These are phyloP conservation scores for Perca schrenkii DNA, from an alignment of 2,113 vertebrate genomes.

Conservation along the genomic window DNA sequence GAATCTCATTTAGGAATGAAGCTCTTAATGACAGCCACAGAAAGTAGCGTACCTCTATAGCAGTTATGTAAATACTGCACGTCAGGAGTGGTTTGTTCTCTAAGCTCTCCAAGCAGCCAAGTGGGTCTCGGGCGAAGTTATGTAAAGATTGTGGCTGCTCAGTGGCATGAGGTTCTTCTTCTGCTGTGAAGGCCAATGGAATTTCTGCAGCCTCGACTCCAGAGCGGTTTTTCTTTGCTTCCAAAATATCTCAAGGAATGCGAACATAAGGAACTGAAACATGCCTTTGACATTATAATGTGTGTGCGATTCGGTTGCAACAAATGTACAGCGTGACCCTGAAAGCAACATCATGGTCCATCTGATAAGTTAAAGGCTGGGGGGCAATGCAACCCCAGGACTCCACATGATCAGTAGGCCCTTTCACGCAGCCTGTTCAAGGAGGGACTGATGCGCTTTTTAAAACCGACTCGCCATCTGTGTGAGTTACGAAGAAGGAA, in stretches of 20 bases:
- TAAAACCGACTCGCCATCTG: no score
- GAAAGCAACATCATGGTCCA: not conserved
- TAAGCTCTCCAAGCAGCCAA: slow-evolving; percentile 38
- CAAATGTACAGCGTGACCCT: slow-evolving; percentile 33
- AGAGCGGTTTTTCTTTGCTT: slow-evolving; percentile 60
- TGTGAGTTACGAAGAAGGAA: no score
- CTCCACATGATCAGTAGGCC: not conserved
- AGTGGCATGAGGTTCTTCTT: slow-evolving; percentile 49
- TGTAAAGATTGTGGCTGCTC: slow-evolving; percentile 71
- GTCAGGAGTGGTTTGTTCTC: slow-evolving; percentile 58
- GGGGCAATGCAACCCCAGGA: not conserved
- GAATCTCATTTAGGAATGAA: slow-evolving; percentile 21
- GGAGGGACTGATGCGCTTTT: no score
- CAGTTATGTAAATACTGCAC: slow-evolving; percentile 53
- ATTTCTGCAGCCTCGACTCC: slow-evolving; percentile 59
- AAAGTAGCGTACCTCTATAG: slow-evolving; percentile 57
- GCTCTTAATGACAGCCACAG: slow-evolving; percentile 36
- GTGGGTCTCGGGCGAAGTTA: slow-evolving; percentile 63
- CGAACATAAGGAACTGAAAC: slow-evolving; percentile 51
- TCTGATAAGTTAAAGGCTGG: slow-evolving; percentile 7
- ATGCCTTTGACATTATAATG: slow-evolving; percentile 35
- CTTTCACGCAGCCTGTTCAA: no score
- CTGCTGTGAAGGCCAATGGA: slow-evolving; percentile 54
- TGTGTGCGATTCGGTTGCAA: slow-evolving; percentile 21
- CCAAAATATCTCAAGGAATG: slow-evolving; percentile 68